Base-by-base conservation (phyloP, 2,888 invertebrate genomes). In the Eupithecia tripunctaria region DNA sequence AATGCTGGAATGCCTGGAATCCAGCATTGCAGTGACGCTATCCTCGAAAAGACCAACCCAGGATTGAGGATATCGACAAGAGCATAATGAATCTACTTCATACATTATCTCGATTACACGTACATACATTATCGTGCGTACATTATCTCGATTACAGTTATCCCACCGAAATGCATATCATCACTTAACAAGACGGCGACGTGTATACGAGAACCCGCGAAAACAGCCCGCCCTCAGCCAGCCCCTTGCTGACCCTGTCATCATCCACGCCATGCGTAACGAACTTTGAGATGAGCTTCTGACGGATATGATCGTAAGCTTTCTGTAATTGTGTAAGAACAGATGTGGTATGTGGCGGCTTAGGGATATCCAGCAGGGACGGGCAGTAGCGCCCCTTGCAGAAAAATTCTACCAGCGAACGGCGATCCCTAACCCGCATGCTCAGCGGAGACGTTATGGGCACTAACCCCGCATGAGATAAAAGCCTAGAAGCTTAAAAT, bases 101-200 rank as follows among this genome's bases (percentile, higher is more conserved):
- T 36, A 7, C n/a, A n/a, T n/a, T n/a, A n/a, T n/a, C n/a, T n/a
- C n/a, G n/a, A n/a, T n/a, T n/a, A n/a, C n/a, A n/a, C n/a, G 29
- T 38, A 74, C 59, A 75, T 80, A n/a, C n/a, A n/a, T n/a, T n/a
- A n/a, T n/a, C n/a, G n/a, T n/a, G n/a, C n/a, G 29, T 38, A 74
- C 59, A 75, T 80, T 80, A 84, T 83, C 85, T 76, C 80, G 79
- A 83, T 82, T 82, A 77, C 73, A 78, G 82, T 87, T 89, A 87
- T 87, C 88, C 84, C 80, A 82, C 86, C 88, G 78, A 89, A 90
- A 88, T 86, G 64, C 21, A 64, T 60, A 60, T 60, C 77, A 80
- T 79, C 83, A 78, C 83, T 78, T 86, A 88, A 89, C 88, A 89
- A 85, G 84, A 85, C 79, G 82, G 79, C 82, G 86, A 86, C 87